Evolutionary conservation across 2,797 vertebrate species (phyloP).

Genomic region (Sebastes diaconus): DNA sequence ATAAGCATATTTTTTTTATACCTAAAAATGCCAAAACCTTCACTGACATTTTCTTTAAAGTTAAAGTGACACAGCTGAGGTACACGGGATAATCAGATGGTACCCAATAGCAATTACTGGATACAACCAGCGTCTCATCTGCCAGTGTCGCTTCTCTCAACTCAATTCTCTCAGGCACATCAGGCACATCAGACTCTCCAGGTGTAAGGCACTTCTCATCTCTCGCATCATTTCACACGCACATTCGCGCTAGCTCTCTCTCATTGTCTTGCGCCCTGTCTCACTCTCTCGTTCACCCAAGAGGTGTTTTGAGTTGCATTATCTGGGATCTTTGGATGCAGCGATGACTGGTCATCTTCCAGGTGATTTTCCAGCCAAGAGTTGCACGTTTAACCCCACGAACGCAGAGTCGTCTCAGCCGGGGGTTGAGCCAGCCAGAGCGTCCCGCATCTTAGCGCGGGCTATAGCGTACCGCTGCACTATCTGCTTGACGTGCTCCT

Average conservation of each 20-base stretch:
- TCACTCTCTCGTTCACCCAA: constrained; percentile 76
- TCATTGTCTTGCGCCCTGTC: constrained; percentile 68
- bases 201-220: constrained; percentile 82
- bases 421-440: constrained; percentile 83
- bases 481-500: constrained; percentile 90
- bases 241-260: constrained; percentile 77
- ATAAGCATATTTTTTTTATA: background rate
- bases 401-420: constrained; percentile 78
- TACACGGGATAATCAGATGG: constrained; percentile 45
- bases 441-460: constrained; percentile 89
- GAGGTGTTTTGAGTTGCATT: constrained; percentile 65
- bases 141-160: constrained; percentile 69
- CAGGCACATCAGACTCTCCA: constrained; percentile 83
- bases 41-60: constrained; percentile 19
- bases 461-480: constrained; percentile 88
- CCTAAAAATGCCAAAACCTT: background rate
- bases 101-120: constrained; percentile 23
- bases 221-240: constrained; percentile 78
- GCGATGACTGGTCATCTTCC: constrained; percentile 54
- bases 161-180: constrained; percentile 80
- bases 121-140: constrained; percentile 47
- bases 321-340: constrained; percentile 75
- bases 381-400: constrained; percentile 46
- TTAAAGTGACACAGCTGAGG: constrained; percentile 53
- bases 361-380: constrained; percentile 53